These are phyloP conservation scores for Neodiprion virginianus DNA, from an alignment of 1,140 invertebrate genomes.

Conservation along the genomic window DNA sequence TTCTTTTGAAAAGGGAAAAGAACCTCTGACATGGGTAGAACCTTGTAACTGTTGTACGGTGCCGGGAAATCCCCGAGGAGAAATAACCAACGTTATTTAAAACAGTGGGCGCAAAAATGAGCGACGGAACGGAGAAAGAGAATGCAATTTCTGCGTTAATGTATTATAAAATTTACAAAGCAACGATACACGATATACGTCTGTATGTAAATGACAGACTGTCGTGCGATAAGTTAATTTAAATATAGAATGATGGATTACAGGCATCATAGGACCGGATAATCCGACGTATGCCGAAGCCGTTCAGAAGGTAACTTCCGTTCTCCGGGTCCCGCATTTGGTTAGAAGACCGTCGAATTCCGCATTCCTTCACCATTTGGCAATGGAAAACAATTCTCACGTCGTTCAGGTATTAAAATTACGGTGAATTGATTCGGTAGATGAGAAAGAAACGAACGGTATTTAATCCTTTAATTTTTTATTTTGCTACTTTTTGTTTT, in stretches of 20 bases:
- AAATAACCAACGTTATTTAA: too few relatives aligned
- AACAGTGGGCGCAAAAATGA: too few relatives aligned
- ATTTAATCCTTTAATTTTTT: not conserved
- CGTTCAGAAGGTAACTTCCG: slow-evolving; percentile 55
- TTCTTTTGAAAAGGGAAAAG: too few relatives aligned
- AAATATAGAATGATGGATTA: slow-evolving; percentile 4
- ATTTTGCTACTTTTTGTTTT: not conserved
- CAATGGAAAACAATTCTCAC: slow-evolving; percentile 51
- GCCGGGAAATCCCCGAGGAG: too few relatives aligned
- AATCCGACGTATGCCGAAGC: slow-evolving; percentile 48
- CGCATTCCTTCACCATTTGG: slow-evolving; percentile 49
- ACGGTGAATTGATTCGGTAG: not conserved
- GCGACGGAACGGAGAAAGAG: too few relatives aligned
- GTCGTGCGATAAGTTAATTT: too few relatives aligned
- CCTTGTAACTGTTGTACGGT: too few relatives aligned
- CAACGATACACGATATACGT: too few relatives aligned
- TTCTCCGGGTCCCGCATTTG: slow-evolving; percentile 56
- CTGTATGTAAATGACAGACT: too few relatives aligned
- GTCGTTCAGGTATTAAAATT: slow-evolving; percentile 43
- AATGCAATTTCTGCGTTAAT: too few relatives aligned
- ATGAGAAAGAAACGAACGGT: not conserved
- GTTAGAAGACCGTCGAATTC: slow-evolving; percentile 48
- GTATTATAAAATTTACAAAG: too few relatives aligned
- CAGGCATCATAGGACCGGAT: slow-evolving; percentile 59
- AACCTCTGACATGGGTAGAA: too few relatives aligned